phyloP scores from a whole-genome alignment of 2,797 vertebrate genomes.

The Chelmon rostratus region DNA sequence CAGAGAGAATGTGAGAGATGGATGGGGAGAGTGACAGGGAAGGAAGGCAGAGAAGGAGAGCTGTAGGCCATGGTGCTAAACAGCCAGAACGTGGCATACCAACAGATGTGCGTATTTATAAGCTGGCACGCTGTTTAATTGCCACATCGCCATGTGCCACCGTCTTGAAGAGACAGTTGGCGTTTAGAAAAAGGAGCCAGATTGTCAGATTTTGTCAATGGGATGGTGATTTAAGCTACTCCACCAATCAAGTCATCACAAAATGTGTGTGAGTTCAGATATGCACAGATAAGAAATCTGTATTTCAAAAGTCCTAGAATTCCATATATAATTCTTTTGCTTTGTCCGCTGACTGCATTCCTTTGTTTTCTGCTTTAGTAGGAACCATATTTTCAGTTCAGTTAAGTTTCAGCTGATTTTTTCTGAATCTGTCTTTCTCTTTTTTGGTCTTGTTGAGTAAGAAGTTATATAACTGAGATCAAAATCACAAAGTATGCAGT shows the following conservation, averaged over 20 bases:
- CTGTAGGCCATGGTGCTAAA: slow-evolving; percentile 43
- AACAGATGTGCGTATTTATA: slow-evolving; percentile 34
- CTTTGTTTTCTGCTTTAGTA: no score
- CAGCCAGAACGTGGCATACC: slow-evolving; percentile 30
- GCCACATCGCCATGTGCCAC: not conserved
- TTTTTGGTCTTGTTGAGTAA: not conserved
- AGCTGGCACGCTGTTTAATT: slow-evolving; percentile 10
- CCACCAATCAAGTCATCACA: not conserved
- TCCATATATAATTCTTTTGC: not conserved
- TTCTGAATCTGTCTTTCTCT: not conserved
- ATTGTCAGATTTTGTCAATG: not conserved
- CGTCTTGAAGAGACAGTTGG: slow-evolving; percentile 6
- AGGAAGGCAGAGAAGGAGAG: slow-evolving; percentile 12
- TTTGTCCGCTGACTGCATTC: no score
- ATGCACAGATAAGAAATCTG: not conserved
- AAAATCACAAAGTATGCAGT: not conserved
- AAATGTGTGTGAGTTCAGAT: not conserved
- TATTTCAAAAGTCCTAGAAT: not conserved
- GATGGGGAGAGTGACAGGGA: slow-evolving; percentile 7
- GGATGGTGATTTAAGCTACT: not conserved
- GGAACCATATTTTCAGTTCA: no score
- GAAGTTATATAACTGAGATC: not conserved
- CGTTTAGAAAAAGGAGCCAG: not conserved
- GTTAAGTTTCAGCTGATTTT: not conserved
- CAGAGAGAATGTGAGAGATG: slow-evolving; percentile 16